phyloP scores from a whole-genome alignment of 2,888 invertebrate genomes.

The Arge pagana region DNA sequence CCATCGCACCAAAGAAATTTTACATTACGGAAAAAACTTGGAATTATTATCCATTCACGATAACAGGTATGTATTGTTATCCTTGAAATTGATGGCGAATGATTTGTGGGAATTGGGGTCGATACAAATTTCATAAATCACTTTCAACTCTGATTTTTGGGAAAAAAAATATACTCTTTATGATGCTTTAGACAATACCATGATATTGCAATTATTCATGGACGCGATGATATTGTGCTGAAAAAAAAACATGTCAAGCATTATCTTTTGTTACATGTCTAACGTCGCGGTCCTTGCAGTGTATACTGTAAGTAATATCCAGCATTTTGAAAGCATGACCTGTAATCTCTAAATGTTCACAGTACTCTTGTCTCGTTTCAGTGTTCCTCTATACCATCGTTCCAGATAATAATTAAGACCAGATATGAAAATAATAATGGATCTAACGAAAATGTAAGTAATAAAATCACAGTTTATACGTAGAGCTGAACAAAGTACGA shows the following conservation, averaged over 20 bases:
- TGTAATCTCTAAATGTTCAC: constrained; percentile 21
- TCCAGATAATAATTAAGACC: constrained; percentile 84
- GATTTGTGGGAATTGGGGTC: not conserved
- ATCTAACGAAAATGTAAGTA: constrained; percentile 82
- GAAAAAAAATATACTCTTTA: too few relatives aligned
- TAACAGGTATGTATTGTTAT: constrained; percentile 78
- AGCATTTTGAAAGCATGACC: constrained; percentile 25
- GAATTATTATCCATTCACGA: constrained; percentile 92
- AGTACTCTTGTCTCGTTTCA: constrained; percentile 59
- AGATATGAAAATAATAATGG: constrained; percentile 90
- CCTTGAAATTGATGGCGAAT: constrained; percentile 6
- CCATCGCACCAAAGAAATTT: constrained; percentile 85
- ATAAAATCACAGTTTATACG: constrained; percentile 1
- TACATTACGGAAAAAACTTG: constrained; percentile 93
- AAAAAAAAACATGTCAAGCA: not conserved
- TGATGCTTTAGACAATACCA: too few relatives aligned
- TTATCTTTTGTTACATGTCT: constrained; percentile 54
- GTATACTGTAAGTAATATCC: constrained; percentile 70
- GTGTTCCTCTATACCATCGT: constrained; percentile 90
- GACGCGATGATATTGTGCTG: not conserved
- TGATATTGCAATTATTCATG: not conserved
- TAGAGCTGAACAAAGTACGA: not conserved
- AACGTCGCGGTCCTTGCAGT: constrained; percentile 61
- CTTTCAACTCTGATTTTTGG: not conserved
- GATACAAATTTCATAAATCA: constrained; percentile 28